Conservation (phyloP, 2,888 invertebrate genomes). For the Drosophila austrosaltans region DNA sequence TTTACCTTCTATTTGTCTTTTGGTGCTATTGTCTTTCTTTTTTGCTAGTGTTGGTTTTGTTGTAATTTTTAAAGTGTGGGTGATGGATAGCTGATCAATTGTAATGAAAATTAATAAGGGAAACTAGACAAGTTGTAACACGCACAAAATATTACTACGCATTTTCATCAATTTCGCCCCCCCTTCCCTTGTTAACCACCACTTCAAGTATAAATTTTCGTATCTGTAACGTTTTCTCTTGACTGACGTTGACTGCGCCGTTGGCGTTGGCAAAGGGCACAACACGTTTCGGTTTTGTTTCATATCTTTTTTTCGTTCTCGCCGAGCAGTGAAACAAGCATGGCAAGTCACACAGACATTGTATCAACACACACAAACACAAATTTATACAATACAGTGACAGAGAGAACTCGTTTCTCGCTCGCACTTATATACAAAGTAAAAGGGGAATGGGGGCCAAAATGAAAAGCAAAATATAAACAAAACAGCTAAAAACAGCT, state of each 20-base stretch:
- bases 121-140: conserved; percentile 11
- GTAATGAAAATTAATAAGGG: conserved; percentile 23
- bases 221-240: conserved; percentile 23
- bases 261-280: conserved; percentile 17
- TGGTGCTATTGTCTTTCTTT: conserved; percentile 10
- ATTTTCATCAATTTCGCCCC: conserved; percentile 47
- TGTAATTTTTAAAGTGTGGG: conserved; percentile 39
- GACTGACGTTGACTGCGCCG: conserved; percentile 38
- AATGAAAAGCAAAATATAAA: conserved; percentile 79
- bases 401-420: conserved; percentile 54
- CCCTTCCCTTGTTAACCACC: not conserved
- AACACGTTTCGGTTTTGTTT: conserved; percentile 24
- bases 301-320: conserved; percentile 38
- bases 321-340: conserved; percentile 61
- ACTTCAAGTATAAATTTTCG: conserved; percentile 15
- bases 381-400: not conserved
- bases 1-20: conserved; percentile 33
- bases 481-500: conserved; percentile 78
- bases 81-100: conserved; percentile 32
- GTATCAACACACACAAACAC: conserved; percentile 11
- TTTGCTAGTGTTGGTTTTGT: conserved; percentile 23
- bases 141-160: conserved; percentile 57
- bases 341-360: conserved; percentile 56
- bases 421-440: conserved; percentile 54
- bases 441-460: conserved; percentile 60